Conservation (phyloP, 2,113 vertebrate species). For the Alligator sinensis region DNA sequence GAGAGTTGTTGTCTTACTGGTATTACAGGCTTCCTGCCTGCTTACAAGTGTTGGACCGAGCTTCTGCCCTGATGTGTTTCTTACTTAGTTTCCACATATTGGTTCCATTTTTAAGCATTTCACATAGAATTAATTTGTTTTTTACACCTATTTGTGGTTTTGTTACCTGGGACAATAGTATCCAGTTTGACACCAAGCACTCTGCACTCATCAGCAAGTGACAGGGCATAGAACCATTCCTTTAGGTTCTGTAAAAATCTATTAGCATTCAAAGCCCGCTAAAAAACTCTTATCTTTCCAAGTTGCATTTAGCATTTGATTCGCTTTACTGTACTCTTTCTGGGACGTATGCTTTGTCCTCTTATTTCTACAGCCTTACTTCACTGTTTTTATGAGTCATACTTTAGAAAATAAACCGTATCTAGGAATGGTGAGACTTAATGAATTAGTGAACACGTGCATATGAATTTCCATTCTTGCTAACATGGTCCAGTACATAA, state of each 20-base stretch:
- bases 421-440: slow-evolving; percentile 15
- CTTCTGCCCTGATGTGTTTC: too few relatives aligned
- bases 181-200: not conserved
- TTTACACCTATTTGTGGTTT: not conserved
- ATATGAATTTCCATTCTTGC: not conserved
- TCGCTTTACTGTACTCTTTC: slow-evolving; percentile 41
- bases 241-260: not conserved
- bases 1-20: not conserved
- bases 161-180: not conserved
- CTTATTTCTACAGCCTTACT: not conserved
- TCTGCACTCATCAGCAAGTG: not conserved
- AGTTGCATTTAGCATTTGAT: slow-evolving; percentile 15
- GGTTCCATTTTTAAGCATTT: too few relatives aligned
- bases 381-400: slow-evolving; percentile 50
- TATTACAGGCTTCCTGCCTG: slow-evolving; percentile 46
- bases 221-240: fast-evolving
- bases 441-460: slow-evolving; percentile 7
- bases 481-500: not conserved
- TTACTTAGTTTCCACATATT: too few relatives aligned
- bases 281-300: not conserved
- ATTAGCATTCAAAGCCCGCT: not conserved
- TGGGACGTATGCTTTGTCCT: slow-evolving; percentile 62
- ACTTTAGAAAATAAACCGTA: slow-evolving; percentile 58
- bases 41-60: not conserved
- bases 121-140: not conserved